A percentile compares a stretch with the other conserved stretches of the same genome.
Evolutionary conservation across 2,113 vertebrate species (phyloP).

Genomic region (Clinocottus analis): DNA sequence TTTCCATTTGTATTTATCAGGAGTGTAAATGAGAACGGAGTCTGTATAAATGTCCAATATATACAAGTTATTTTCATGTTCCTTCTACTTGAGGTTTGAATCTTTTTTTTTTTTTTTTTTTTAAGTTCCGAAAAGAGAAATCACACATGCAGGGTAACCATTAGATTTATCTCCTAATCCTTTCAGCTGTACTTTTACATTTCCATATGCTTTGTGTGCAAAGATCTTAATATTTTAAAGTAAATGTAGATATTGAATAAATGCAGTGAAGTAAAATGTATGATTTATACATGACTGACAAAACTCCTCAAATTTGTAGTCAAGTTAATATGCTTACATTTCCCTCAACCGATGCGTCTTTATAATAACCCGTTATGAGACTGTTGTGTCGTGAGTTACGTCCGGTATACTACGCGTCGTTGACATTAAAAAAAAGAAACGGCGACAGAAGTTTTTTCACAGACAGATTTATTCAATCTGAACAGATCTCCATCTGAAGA

Average conservation of each 20-base stretch:
- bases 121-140: no score
- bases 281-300: background rate
- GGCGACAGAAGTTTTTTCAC: slow-evolving; percentile 1
- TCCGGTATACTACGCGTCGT: background rate
- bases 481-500: slow-evolving; percentile 15
- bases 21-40: no score
- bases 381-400: background rate
- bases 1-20: background rate
- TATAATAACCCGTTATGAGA: background rate
- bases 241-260: no score
- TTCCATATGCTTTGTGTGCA: background rate
- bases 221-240: no score
- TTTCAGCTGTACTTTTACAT: no score
- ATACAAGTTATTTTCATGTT: background rate
- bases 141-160: background rate
- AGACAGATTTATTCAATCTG: slow-evolving; percentile 59
- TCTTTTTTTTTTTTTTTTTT: no score
- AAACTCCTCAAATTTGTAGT: background rate
- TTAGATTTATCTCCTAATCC: background rate
- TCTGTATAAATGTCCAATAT: no score
- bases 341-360: background rate
- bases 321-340: background rate
- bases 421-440: background rate
- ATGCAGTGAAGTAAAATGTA: background rate
- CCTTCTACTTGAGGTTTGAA: background rate